A percentile compares a stretch with the other conserved stretches of the same genome.
Conservation (phyloP, 2,113 vertebrate genomes). For the Artemisiospiza belli region DNA sequence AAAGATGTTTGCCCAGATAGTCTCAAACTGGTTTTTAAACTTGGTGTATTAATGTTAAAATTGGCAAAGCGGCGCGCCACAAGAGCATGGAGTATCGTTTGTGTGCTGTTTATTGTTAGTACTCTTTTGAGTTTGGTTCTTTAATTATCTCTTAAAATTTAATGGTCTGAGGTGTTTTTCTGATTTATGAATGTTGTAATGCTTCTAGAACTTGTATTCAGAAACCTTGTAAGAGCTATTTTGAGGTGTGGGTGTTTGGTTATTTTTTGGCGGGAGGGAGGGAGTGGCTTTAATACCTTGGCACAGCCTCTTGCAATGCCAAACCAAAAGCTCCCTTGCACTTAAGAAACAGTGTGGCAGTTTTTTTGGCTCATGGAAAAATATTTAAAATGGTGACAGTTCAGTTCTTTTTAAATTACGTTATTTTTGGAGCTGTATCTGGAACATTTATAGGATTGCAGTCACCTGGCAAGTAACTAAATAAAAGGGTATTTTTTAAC, state of each 20-base stretch:
- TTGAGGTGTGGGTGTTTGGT: neutral
- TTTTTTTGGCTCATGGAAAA: neutral
- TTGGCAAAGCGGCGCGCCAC: neutral
- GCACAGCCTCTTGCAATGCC: neutral
- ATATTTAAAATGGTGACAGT: neutral
- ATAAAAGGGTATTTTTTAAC: neutral
- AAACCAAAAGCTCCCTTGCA: neutral
- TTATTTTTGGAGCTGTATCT: neutral
- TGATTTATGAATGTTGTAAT: neutral
- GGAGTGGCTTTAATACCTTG: neutral
- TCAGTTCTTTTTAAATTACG: neutral
- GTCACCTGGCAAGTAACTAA: neutral
- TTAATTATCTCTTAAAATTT: neutral
- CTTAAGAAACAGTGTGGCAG: accelerated
- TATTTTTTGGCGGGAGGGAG: neutral
- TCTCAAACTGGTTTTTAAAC: neutral
- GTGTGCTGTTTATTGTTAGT: neutral
- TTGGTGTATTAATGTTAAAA: neutral
- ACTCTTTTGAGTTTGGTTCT: neutral
- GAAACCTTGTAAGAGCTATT: neutral
- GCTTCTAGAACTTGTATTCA: neutral
- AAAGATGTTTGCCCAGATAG: neutral
- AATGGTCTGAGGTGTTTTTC: neutral
- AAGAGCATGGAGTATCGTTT: neutral
- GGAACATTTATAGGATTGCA: neutral